Evolutionary conservation across 2,888 invertebrate species (phyloP), one percentile per base, ranked within the genome.

Genomic region (Cheilosia pagana): DNA sequence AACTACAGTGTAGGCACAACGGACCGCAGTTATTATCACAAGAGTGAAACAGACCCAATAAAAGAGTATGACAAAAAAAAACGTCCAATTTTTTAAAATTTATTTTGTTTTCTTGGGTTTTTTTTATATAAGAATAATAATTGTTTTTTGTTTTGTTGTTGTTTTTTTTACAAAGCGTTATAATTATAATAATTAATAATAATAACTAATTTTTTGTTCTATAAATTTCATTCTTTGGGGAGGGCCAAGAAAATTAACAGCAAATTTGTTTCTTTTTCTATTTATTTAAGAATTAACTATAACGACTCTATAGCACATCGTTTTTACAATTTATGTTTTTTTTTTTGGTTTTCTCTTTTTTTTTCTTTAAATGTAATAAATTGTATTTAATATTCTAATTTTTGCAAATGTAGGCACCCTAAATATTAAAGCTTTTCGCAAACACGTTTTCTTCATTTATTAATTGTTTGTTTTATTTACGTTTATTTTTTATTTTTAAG

Each of bases 361-460:
- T 62, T 41, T 86, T 63, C 60, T 55, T 68, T 82, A 87, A 87
- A 88, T 81, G 87, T 89, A 87, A 89, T 90, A 90, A 90, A 90
- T 86, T 86, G 81, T 86, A 86, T 86, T 86, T 77, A 63, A 86
- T 86, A 91, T 89, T 90, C 91, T 91, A 91, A 90, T 90, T 90
- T 91, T 87, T 91, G 91, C 91, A 92, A 91, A 91, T 92, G 91
- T 91, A 91, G 92, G 91, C 91, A 91, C 91, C 91, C 91, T 92
- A 91, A 91, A 91, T 92, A 89, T 91, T 91, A 91, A 91, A 91
- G 91, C 91, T 91, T 91, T 89, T 90, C 91, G 91, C 91, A 91
- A 91, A 91, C 91, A 91, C 89, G 89, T 90, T 90, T 89, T 88
- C 89, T 89, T 90, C 88, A 89, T 89, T 89, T 88, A 88, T 88